Evolutionary conservation across 2,888 invertebrate genomes (phyloP).

Genomic region (Gisinianus flammeolus): DNA sequence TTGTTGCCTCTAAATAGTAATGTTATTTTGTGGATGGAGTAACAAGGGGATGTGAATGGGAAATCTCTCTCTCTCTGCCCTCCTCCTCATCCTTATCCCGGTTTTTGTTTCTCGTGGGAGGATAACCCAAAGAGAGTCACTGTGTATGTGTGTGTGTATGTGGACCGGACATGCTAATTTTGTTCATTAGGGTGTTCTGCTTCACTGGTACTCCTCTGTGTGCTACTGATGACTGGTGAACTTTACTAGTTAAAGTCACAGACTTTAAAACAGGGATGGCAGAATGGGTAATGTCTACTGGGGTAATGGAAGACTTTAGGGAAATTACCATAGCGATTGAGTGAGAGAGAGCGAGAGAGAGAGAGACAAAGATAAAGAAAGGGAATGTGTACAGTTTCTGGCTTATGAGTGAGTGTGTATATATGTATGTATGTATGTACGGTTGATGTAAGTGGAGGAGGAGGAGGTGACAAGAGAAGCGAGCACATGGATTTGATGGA

Average conservation of each 20-base stretch:
- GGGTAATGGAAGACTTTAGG: constrained; percentile 8
- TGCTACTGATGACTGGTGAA: too few relatives aligned
- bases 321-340: constrained; percentile 3
- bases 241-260: too few relatives aligned
- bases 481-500: constrained; percentile 37
- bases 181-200: constrained; percentile 40
- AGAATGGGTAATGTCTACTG: neutral
- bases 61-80: neutral
- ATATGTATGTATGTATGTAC: too few relatives aligned
- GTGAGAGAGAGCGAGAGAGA: neutral
- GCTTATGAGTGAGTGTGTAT: neutral
- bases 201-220: constrained; percentile 2
- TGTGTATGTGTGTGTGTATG: constrained; percentile 5
- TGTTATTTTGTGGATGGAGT: neutral
- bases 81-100: too few relatives aligned
- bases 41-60: neutral
- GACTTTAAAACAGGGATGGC: too few relatives aligned
- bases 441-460: neutral
- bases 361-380: neutral
- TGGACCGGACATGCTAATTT: constrained; percentile 45
- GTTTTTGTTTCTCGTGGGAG: constrained; percentile 33
- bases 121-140: constrained; percentile 5
- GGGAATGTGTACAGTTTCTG: neutral
- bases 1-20: constrained; percentile 5
- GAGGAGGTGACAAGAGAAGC: constrained; percentile 7